Percentiles rank a stretch among this genome's conserved stretches.
phyloP scores from a whole-genome alignment of 2,113 vertebrate species.

The Morone saxatilis region DNA sequence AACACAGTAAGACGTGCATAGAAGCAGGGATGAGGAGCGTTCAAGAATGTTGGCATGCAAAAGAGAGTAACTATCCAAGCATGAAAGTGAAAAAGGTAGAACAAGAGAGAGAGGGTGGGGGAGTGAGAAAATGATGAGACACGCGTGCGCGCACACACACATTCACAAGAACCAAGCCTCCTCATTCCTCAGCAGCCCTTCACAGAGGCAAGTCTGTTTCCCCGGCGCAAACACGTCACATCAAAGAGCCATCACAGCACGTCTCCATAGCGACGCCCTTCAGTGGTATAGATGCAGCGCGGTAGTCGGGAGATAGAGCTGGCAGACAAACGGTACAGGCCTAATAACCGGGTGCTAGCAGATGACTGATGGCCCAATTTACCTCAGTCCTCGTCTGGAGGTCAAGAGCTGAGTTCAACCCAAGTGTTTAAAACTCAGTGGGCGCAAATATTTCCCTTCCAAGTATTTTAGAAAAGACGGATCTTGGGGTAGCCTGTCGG shows the following conservation, averaged over 20 bases:
- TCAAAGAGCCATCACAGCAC: conserved; percentile 65
- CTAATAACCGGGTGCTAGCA: conserved; percentile 67
- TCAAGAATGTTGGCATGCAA: conserved; percentile 73
- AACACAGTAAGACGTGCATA: conserved; percentile 45
- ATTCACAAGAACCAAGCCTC: conserved; percentile 52
- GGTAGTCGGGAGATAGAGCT: conserved; percentile 55
- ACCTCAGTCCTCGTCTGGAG: conserved; percentile 51
- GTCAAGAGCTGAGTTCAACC: conserved; percentile 64
- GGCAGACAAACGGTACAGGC: conserved; percentile 58
- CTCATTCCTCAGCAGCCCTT: conserved; percentile 63
- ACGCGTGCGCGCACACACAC: conserved; percentile 23
- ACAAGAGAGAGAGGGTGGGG: conserved; percentile 9
- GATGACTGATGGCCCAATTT: conserved; percentile 78
- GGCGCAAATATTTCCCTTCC: conserved; percentile 42
- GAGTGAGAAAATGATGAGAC: conserved; percentile 49
- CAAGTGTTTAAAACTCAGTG: conserved; percentile 17
- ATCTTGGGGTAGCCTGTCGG: neutral
- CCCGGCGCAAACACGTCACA: conserved; percentile 55
- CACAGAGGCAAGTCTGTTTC: conserved; percentile 76
- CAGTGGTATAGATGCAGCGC: conserved; percentile 46
- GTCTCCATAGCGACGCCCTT: conserved; percentile 73
- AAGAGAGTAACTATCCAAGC: conserved; percentile 60
- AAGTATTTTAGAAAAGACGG: neutral
- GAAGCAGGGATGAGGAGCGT: conserved; percentile 38
- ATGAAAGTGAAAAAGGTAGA: conserved; percentile 73